These are phyloP conservation scores for Hemibagrus guttatus DNA, from an alignment of 2,797 vertebrate species.

Conservation along the genomic window DNA sequence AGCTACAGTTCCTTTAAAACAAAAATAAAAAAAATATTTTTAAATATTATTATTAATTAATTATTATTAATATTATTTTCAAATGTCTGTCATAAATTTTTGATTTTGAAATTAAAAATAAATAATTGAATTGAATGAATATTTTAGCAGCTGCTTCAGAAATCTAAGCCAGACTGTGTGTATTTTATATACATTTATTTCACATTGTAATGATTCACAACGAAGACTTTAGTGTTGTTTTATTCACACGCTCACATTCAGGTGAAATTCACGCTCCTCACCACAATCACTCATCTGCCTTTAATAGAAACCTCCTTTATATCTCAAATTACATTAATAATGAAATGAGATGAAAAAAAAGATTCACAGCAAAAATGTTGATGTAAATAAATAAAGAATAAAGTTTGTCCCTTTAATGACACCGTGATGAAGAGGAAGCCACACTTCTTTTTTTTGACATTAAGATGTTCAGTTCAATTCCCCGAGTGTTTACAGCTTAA, in stretches of 20 bases:
- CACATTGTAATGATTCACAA: constrained; percentile 23
- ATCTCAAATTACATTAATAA: neutral
- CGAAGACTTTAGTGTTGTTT: neutral
- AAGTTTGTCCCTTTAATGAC: neutral
- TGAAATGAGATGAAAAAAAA: neutral
- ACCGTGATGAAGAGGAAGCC: neutral
- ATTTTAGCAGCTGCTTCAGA: neutral
- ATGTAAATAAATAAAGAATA: neutral
- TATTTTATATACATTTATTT: constrained; percentile 27
- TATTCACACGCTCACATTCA: neutral
- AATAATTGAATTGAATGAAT: no score
- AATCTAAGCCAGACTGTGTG: neutral
- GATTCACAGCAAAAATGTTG: neutral
- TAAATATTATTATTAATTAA: no score
- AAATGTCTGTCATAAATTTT: no score
- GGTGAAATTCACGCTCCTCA: neutral
- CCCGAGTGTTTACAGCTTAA: constrained; percentile 1
- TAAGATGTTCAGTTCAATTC: neutral
- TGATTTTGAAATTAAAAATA: no score
- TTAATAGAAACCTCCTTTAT: neutral
- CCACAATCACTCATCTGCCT: neutral
- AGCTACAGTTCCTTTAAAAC: no score
- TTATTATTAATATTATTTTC: no score
- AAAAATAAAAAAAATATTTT: no score
- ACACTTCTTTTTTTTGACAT: neutral